Evolutionary conservation across 2,113 vertebrate species (phyloP).

Genomic region (Setophaga coronata): DNA sequence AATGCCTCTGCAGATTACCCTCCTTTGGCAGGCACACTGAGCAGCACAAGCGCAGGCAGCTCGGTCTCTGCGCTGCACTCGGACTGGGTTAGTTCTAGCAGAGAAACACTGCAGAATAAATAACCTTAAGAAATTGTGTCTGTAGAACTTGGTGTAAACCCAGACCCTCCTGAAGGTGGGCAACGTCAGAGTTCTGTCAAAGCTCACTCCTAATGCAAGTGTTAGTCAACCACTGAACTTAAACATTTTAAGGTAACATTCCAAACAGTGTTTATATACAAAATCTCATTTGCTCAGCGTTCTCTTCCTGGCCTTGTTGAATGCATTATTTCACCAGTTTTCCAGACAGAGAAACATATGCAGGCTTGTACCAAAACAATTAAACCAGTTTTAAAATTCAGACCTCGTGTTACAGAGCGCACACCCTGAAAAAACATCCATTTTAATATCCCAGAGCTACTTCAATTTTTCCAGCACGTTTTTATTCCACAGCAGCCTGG

Average conservation of each 20-base stretch:
- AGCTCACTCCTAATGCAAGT: not conserved
- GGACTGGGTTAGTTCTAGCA: not conserved
- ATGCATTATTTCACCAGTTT: not conserved
- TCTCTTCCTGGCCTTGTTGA: not conserved
- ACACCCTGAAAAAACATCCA: not conserved
- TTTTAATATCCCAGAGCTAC: not conserved
- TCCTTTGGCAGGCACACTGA: not conserved
- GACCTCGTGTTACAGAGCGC: fast-evolving
- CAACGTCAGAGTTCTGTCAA: not conserved
- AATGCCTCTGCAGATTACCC: not conserved
- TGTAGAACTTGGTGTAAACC: not conserved
- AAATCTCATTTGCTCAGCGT: not conserved
- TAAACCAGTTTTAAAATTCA: not conserved
- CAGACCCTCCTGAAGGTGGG: not conserved
- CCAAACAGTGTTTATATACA: not conserved
- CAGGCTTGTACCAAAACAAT: not conserved
- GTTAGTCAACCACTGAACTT: not conserved
- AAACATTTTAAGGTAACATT: not conserved
- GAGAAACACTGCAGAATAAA: not conserved
- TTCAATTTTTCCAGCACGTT: not conserved
- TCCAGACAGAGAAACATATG: not conserved
- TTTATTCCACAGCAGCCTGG: too few relatives aligned
- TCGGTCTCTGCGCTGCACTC: not conserved
- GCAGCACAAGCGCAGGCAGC: not conserved
- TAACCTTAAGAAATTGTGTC: not conserved